Conservation (phyloP, 2,113 vertebrate species). For the Raja brachyura region DNA sequence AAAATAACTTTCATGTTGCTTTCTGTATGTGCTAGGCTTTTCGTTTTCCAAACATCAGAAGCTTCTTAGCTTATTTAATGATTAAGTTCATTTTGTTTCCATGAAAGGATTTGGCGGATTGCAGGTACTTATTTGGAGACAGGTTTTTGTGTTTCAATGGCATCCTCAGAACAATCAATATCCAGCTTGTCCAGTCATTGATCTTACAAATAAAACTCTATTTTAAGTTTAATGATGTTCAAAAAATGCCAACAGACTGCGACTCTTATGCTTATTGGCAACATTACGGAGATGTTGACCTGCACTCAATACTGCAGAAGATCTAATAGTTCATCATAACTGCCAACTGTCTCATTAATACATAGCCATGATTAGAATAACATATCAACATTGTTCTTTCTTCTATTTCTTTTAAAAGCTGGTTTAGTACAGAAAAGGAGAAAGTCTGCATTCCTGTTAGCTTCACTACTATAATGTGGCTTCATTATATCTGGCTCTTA, state of each 20-base stretch:
- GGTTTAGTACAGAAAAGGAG: too few species aligned
- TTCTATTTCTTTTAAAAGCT: background rate
- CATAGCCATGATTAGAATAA: background rate
- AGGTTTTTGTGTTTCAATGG: background rate
- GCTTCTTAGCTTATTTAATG: too few species aligned
- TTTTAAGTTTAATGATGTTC: background rate
- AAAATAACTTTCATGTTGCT: too few species aligned
- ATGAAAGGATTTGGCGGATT: too few species aligned
- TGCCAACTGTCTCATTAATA: background rate
- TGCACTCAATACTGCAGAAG: background rate
- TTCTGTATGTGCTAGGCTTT: too few species aligned
- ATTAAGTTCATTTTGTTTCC: background rate
- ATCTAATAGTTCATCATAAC: background rate
- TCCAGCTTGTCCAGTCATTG: background rate
- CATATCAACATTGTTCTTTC: too few species aligned
- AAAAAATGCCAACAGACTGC: background rate
- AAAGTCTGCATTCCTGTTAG: too few species aligned
- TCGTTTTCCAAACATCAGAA: too few species aligned
- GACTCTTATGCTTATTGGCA: background rate
- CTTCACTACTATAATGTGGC: too few species aligned
- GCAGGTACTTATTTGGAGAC: background rate
- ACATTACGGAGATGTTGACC: background rate
- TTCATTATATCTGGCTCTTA: background rate
- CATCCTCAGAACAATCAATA: background rate
- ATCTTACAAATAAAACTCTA: background rate